Conservation (phyloP, 2,113 vertebrate genomes). For the Oreochromis aureus region DNA sequence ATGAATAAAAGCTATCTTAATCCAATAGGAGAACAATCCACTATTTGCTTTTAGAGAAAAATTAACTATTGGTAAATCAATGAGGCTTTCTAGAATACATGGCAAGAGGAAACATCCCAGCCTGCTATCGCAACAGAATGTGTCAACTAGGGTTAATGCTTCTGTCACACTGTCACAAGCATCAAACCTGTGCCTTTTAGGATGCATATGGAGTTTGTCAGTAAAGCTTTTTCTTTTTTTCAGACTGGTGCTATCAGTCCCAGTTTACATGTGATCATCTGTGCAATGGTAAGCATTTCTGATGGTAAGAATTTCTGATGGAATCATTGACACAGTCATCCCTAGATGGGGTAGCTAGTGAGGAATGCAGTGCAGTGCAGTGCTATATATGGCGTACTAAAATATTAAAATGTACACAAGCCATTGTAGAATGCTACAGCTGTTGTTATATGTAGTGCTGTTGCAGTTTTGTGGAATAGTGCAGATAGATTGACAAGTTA, state of each 20-base stretch:
- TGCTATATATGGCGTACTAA: not conserved
- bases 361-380: not conserved
- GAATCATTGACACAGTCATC: not conserved
- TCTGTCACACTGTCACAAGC: not conserved
- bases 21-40: slow-evolving; percentile 43
- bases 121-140: not conserved
- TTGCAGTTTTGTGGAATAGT: not conserved
- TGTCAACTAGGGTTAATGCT: not conserved
- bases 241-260: slow-evolving; percentile 75
- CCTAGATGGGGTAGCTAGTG: not conserved
- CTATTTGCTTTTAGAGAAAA: slow-evolving; percentile 21
- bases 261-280: slow-evolving; percentile 57
- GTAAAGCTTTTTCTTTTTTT: slow-evolving; percentile 1
- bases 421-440: not conserved
- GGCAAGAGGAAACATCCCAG: not conserved
- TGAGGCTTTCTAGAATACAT: not conserved
- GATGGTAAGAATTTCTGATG: not conserved
- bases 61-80: not conserved
- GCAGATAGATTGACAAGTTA: not conserved
- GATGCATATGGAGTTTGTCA: not conserved
- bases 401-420: not conserved
- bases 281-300: slow-evolving; percentile 64
- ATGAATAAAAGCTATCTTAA: slow-evolving; percentile 23
- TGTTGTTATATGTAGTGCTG: not conserved
- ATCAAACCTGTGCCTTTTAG: not conserved